phyloP scores from a whole-genome alignment of 2,113 vertebrate species.

The Hypomesus transpacificus region DNA sequence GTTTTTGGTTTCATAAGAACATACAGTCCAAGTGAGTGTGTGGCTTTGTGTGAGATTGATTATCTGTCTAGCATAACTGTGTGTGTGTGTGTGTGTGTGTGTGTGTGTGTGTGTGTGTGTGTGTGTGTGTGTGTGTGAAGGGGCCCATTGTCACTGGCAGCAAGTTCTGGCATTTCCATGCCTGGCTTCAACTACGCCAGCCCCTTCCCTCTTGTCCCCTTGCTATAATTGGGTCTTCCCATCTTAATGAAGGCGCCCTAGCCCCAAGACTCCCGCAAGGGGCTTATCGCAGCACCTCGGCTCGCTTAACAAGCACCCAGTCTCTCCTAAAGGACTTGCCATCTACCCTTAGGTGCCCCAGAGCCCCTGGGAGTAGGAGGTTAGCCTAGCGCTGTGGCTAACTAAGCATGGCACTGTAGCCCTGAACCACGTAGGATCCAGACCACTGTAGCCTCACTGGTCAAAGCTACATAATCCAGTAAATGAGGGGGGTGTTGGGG shows the following conservation, averaged over 20 bases:
- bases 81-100: slow-evolving; percentile 33
- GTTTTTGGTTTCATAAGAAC: background rate
- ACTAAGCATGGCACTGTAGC: slow-evolving; percentile 45
- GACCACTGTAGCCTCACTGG: slow-evolving; percentile 61
- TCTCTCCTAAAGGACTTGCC: slow-evolving; percentile 25
- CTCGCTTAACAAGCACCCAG: slow-evolving; percentile 59
- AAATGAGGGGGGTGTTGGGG: slow-evolving; percentile 62
- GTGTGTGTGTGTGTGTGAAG: slow-evolving; percentile 26
- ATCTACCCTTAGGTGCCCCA: slow-evolving; percentile 21
- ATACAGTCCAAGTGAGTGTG: background rate
- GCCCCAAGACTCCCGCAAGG: slow-evolving; percentile 39
- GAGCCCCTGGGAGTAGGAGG: slow-evolving; percentile 39
- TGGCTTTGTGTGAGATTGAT: background rate
- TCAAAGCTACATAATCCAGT: slow-evolving; percentile 68
- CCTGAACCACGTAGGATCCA: slow-evolving; percentile 57
- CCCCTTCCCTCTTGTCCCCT: slow-evolving; percentile 33
- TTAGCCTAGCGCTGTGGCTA: slow-evolving; percentile 60
- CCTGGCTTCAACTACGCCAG: slow-evolving; percentile 43
- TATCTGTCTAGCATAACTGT: background rate
- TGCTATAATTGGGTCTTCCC: slow-evolving; percentile 60
- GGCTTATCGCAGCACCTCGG: slow-evolving; percentile 30
- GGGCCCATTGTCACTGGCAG: slow-evolving; percentile 63
- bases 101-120: slow-evolving; percentile 8
- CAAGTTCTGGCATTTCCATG: slow-evolving; percentile 65
- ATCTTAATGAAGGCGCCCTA: slow-evolving; percentile 57